Conservation (phyloP, 2,888 invertebrate genomes). For the Coelopa pilipes region DNA sequence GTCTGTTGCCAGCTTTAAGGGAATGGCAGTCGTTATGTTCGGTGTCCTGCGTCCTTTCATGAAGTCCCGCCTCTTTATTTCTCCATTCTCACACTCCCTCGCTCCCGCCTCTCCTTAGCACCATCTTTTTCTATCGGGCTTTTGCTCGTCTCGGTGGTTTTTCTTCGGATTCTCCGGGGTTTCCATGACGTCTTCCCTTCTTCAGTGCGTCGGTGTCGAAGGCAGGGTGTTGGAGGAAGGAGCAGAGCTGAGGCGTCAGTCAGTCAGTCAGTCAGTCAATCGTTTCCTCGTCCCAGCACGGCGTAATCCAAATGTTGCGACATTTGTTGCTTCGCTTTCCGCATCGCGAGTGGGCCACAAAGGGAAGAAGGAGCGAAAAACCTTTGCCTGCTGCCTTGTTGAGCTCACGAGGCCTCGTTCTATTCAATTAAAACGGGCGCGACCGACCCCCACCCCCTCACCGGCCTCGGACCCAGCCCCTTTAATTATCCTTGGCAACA, state of each 20-base stretch:
- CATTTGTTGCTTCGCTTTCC: slow-evolving; percentile 23
- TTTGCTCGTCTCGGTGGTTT: no score
- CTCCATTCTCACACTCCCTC: not conserved
- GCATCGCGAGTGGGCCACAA: not conserved
- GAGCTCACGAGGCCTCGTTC: not conserved
- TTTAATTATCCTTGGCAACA: not conserved
- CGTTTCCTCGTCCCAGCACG: slow-evolving; percentile 1
- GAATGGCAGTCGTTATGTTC: slow-evolving; percentile 3
- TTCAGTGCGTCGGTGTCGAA: no score
- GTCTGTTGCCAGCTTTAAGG: not conserved
- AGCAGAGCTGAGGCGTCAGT: no score
- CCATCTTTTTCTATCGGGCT: no score
- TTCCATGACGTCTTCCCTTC: no score
- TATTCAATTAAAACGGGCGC: no score
- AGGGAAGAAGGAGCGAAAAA: not conserved
- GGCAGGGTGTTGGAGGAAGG: no score
- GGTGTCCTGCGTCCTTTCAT: not conserved
- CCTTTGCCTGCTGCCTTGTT: not conserved
- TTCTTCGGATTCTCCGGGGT: no score
- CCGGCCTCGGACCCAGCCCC: not conserved
- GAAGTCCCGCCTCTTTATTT: not conserved
- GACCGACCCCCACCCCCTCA: no score
- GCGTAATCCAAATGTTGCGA: slow-evolving; percentile 9
- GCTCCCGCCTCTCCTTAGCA: not conserved
- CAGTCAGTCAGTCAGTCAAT: not conserved